phyloP scores from a whole-genome alignment of 2,797 vertebrate genomes.

The Catamblyrhynchus diadema region DNA sequence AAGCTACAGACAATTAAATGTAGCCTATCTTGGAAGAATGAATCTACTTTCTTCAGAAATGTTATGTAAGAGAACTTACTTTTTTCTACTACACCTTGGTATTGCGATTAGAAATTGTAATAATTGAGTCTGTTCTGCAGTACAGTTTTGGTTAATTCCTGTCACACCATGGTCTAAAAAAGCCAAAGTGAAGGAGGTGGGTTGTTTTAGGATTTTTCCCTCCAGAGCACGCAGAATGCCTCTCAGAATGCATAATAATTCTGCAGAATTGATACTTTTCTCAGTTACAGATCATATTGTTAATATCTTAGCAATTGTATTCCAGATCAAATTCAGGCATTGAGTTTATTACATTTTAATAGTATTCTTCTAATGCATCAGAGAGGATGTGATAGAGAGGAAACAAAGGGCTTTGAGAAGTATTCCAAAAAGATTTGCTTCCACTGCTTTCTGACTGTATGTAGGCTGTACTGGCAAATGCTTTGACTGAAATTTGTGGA shows the following conservation, averaged over 20 bases:
- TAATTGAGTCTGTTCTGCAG: not conserved
- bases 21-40: not conserved
- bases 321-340: not conserved
- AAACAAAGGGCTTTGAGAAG: not conserved
- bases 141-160: not conserved
- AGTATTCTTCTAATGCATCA: not conserved
- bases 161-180: not conserved
- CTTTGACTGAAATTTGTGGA: not conserved
- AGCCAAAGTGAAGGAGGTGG: not conserved
- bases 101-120: not conserved
- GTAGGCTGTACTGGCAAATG: not conserved
- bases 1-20: not conserved
- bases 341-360: not conserved
- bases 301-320: not conserved
- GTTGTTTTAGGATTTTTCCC: not conserved
- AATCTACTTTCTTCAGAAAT: not conserved
- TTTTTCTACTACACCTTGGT: not conserved
- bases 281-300: not conserved
- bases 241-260: not conserved
- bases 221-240: not conserved
- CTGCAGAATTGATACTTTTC: not conserved
- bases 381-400: not conserved
- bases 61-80: not conserved
- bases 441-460: not conserved
- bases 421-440: not conserved